These are phyloP conservation scores for Brachionus manjavacas DNA, from an alignment of 1,140 invertebrate species.

Conservation along the genomic window DNA sequence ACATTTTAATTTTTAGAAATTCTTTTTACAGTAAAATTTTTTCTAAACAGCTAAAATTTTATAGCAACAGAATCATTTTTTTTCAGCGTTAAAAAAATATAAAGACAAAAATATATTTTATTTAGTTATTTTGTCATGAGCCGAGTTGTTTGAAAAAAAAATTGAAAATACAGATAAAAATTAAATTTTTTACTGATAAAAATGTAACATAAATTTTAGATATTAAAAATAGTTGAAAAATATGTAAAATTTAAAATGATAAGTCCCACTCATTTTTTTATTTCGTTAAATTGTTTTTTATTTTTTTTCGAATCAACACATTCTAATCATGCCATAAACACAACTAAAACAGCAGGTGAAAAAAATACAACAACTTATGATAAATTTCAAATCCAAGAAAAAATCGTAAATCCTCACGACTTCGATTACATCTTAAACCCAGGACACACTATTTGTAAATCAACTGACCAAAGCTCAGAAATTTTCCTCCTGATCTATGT, in stretches of 20 bases:
- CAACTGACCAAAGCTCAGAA: background rate
- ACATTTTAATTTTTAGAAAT: too few relatives aligned
- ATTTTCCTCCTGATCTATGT: conserved; percentile 43
- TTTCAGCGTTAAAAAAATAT: too few relatives aligned
- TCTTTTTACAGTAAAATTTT: too few relatives aligned
- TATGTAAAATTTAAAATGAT: background rate
- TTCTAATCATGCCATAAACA: background rate
- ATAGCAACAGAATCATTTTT: too few relatives aligned
- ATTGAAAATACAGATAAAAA: background rate
- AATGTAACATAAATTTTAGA: background rate
- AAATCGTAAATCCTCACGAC: conserved; percentile 45
- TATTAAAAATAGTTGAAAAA: background rate
- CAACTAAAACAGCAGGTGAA: background rate
- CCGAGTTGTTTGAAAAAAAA: too few relatives aligned
- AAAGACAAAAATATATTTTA: too few relatives aligned
- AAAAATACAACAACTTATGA: background rate
- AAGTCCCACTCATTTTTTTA: background rate
- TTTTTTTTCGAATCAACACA: background rate
- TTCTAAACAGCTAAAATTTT: too few relatives aligned
- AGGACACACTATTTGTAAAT: background rate
- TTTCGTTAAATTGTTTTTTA: background rate
- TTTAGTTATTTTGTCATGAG: too few relatives aligned
- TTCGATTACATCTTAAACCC: conserved; percentile 45
- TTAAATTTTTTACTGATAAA: background rate
- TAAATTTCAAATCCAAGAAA: background rate